Evolutionary conservation across 1,140 invertebrate species (phyloP), one percentile per base, ranked within the genome.

Genomic region (Macrotrachela quadricornifera): DNA sequence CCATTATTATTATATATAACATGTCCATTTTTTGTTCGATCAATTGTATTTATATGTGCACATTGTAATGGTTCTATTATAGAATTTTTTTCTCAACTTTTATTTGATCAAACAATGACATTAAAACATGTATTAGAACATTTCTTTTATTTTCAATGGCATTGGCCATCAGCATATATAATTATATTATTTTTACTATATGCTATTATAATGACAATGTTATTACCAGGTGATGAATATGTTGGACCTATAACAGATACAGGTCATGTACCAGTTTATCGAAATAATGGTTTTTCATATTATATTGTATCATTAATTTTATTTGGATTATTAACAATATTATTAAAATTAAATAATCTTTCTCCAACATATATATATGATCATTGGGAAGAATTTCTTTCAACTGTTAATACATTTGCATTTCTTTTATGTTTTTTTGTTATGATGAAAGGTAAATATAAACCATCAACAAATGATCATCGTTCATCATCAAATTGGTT

Each of bases 241-340:
- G 48, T 66, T 43, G 75, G 75, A 6, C 75, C 75, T 1, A 54
- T 68, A 9, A 74, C 75, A 0, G 62, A 66, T 12, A 71, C 69
- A 55, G 74, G 73, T 39, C 67, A 69, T 53, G 62, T 59, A 3
- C 76, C 75, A 2, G 55, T 61, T 0, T 77, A 77, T 60, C 64
- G 67, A 58, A 74, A 73, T 57, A 76, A 76, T 60, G 76, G 76
- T 2, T 69, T 76, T 53, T 46, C 65, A 30, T 75, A 72, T 60
- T 77, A 71, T 59, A 51, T 67, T 12, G 60, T 68, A 6, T 70
- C 70, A 10, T 61, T 75, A 49, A 46, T 56, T 30, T 55, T 60
- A 12, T 72, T 72, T 50, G 49, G 63, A 6, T 16, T 60, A 0
- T 38, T 73, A 1, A 63, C 65, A 0, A 9, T 56, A 17, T 21